Evolutionary conservation across 2,888 invertebrate species (phyloP).

Genomic region (Apamea anceps): DNA sequence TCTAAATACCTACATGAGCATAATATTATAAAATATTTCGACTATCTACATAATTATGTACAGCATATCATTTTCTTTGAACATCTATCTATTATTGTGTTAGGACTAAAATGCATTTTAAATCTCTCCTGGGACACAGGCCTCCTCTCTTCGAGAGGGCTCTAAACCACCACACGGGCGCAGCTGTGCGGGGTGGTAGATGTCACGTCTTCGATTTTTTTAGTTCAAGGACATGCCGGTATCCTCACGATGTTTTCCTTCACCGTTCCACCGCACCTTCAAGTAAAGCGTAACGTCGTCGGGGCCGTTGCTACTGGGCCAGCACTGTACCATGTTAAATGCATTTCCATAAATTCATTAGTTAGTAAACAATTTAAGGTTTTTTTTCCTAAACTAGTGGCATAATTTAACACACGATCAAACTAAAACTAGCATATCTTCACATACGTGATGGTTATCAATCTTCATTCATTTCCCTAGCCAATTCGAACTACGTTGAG

Average conservation of each 20-base stretch:
- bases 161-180: neutral
- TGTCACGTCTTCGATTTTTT: neutral
- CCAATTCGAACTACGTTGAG: neutral
- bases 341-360: constrained; percentile 37
- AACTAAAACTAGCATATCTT: neutral
- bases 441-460: neutral
- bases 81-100: constrained; percentile 46
- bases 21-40: constrained; percentile 29
- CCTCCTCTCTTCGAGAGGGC: neutral
- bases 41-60: constrained; percentile 61
- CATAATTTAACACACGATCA: constrained; percentile 5
- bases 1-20: constrained; percentile 33
- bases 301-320: neutral
- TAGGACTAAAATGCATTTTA: constrained; percentile 26
- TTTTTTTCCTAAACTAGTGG: neutral
- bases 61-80: constrained; percentile 39
- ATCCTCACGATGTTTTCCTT: too few species aligned
- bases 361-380: neutral
- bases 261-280: too few species aligned
- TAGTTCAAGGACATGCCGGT: too few species aligned
- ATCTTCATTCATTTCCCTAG: neutral
- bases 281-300: too few species aligned
- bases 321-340: constrained; percentile 22
- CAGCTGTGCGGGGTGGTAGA: neutral
- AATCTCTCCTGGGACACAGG: neutral